Evolutionary conservation across 1,140 invertebrate genomes (phyloP).

Genomic region (Cyrtorhinus lividipennis): DNA sequence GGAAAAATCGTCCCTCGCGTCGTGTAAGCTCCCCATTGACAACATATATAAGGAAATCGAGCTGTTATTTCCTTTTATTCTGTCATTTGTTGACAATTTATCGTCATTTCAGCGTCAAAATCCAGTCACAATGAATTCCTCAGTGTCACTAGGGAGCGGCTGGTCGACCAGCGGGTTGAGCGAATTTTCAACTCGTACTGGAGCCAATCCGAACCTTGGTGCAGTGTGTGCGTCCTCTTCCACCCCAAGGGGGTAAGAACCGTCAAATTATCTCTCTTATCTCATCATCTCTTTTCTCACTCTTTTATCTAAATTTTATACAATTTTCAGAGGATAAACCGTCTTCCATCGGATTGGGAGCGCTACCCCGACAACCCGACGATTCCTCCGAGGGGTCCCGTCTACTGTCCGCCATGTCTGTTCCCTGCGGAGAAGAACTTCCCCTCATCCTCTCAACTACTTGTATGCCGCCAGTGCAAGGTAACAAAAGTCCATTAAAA

Average conservation of each 20-base stretch:
- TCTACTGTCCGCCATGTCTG: neutral
- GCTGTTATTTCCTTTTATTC: too few species aligned
- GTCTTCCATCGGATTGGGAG: too few species aligned
- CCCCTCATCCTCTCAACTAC: constrained; percentile 31
- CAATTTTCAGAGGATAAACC: too few species aligned
- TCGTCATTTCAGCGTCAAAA: neutral
- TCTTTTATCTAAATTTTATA: neutral
- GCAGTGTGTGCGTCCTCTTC: constrained; percentile 26
- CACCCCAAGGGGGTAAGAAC: too few species aligned
- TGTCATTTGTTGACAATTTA: too few species aligned
- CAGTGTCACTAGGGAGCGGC: constrained; percentile 1
- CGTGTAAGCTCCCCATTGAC: neutral
- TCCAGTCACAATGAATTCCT: neutral
- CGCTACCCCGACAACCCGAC: neutral
- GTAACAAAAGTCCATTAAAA: too few species aligned
- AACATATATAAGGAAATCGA: too few species aligned
- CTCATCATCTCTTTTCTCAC: neutral
- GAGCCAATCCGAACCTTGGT: constrained; percentile 23
- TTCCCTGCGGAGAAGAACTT: neutral
- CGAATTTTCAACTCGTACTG: constrained; percentile 25
- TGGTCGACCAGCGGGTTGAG: constrained; percentile 21
- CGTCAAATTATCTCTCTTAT: too few species aligned
- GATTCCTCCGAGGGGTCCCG: constrained; percentile 8
- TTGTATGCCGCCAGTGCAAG: constrained; percentile 33
- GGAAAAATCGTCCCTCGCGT: neutral